Evolutionary conservation across 2,888 invertebrate species (phyloP), one percentile per base, ranked within the genome.

Genomic region (Ornithoptera priamus): DNA sequence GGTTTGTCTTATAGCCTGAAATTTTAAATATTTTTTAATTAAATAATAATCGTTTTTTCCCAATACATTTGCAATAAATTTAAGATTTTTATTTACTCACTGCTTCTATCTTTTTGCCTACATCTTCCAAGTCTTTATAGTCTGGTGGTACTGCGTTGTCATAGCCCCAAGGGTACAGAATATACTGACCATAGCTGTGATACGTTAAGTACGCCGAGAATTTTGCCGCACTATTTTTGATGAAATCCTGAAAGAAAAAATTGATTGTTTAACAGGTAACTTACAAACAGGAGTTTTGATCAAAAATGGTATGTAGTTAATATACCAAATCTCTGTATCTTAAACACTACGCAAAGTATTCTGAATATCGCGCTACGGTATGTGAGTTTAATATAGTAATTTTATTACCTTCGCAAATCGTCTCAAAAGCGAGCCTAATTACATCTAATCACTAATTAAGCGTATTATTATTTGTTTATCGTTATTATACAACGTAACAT

Each of bases 131-230:
- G 71, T 97, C 96, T 68, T 92, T 85, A 78, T 95, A 93, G 83
- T 96, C 96, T 71, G 95, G 94, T 0, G 97, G 95, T 7, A 96
- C 93, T 6, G 93, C 93, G 69, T 94, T 93, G 76, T 96, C 96
- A 82, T 97, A 97, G 24, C 97, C 97, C 97, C 97, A 97, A 12
- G 97, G 97, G 81, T 96, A 96, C 10, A 97, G 89, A 67, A 97
- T 94, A 81, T 96, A 96, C 79, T 98, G 97, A 0, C 97, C 97
- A 74, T 97, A 97, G 78, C 97, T 97, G 85, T 97, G 97, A 87
- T 97, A 97, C 0, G 97, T 95, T 67, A 97, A 78, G 79, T 95
- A 97, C 0, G 95, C 96, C 83, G 95, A 93, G 88, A 95, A 95
- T 63, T 94, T 93, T 1, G 93, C 88, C 0, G 89, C 90, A 71